Evolutionary conservation across 2,888 invertebrate species (phyloP).

Genomic region (Anthoptus insignis): DNA sequence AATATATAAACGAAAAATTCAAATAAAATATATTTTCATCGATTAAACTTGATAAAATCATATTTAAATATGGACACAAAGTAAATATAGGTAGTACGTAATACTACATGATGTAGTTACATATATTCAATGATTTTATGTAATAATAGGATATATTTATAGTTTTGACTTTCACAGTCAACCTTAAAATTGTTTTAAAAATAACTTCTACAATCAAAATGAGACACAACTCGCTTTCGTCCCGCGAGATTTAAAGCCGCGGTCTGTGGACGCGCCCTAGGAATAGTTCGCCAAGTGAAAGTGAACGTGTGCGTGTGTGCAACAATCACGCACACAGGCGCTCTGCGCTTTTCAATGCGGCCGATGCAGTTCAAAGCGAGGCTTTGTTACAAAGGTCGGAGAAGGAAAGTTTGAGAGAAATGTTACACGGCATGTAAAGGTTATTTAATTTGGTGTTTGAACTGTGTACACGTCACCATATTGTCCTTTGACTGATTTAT

Average conservation of each 20-base stretch:
- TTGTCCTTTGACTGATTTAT: too few species aligned
- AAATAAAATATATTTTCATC: too few species aligned
- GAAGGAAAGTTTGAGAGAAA: slow-evolving; percentile 39
- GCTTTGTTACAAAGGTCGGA: slow-evolving; percentile 36
- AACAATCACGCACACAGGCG: slow-evolving; percentile 50
- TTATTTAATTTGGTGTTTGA: slow-evolving; percentile 3
- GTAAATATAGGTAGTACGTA: too few species aligned
- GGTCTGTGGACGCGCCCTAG: slow-evolving; percentile 58
- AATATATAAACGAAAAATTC: too few species aligned
- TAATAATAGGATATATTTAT: too few species aligned
- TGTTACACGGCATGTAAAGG: slow-evolving; percentile 22
- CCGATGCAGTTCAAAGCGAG: slow-evolving; percentile 27
- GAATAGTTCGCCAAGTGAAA: slow-evolving; percentile 84
- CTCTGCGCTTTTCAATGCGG: slow-evolving; percentile 57
- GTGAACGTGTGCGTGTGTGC: slow-evolving; percentile 68
- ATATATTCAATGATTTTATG: too few species aligned
- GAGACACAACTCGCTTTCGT: not conserved
- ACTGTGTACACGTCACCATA: not conserved
- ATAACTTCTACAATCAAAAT: not conserved
- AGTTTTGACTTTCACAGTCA: too few species aligned
- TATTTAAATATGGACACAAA: too few species aligned
- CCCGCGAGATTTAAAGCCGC: not conserved
- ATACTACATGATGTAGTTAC: too few species aligned
- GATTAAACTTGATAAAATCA: too few species aligned
- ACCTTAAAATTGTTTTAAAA: not conserved